Conservation (phyloP, 2,113 vertebrate species). For the Heterocephalus glaber region DNA sequence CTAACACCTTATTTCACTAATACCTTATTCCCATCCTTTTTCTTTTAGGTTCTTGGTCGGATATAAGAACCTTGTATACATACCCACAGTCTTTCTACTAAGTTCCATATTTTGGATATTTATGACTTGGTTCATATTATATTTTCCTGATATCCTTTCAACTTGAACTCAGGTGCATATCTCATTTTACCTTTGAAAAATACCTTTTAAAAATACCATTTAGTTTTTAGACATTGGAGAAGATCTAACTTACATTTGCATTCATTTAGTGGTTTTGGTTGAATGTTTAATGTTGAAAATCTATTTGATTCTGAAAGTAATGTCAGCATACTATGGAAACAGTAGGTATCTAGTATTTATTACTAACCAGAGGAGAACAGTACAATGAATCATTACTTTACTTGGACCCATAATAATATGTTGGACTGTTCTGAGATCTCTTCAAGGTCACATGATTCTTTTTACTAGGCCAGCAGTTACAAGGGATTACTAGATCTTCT, state of each 20-base stretch:
- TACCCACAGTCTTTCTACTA: conserved; percentile 90
- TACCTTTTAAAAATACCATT: conserved; percentile 1
- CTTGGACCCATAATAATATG: not conserved
- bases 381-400: conserved; percentile 35
- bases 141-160: conserved; percentile 97
- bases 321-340: not conserved
- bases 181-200: conserved; percentile 51
- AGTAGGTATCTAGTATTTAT: not conserved
- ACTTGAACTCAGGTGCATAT: not conserved
- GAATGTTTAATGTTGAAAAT: conserved; percentile 47
- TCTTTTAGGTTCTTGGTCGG: conserved; percentile 87
- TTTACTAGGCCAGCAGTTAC: conserved; percentile 3
- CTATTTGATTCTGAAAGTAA: not conserved
- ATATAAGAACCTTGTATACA: conserved; percentile 84
- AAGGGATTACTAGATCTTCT: not conserved
- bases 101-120: conserved; percentile 95
- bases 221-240: not conserved
- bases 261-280: conserved; percentile 49
- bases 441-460: conserved; percentile 2
- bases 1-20: conserved; percentile 44
- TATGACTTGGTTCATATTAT: conserved; percentile 93
- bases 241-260: not conserved
- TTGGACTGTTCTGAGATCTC: conserved; percentile 32
- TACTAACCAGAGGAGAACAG: not conserved
- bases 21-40: conserved; percentile 23